Percentiles rank a stretch among this genome's conserved stretches.
Conservation (phyloP, 2,888 invertebrate species). For the Ischnura elegans region DNA sequence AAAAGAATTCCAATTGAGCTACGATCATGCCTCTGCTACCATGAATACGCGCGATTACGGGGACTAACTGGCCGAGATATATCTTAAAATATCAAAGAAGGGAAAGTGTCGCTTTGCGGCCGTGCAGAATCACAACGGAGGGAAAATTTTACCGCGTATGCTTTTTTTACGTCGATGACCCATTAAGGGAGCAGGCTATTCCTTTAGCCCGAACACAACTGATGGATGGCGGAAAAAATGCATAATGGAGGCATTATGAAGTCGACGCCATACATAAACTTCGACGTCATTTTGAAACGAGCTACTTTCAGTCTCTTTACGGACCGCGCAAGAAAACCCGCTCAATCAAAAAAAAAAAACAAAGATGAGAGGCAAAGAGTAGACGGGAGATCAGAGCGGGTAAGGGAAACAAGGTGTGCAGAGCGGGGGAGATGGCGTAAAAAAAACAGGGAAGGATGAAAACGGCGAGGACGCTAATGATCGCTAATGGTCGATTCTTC, state of each 20-base stretch:
- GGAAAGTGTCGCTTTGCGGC: conserved; percentile 47
- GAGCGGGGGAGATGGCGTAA: not conserved
- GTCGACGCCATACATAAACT: conserved; percentile 46
- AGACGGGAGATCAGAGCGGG: not conserved
- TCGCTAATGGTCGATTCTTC: conserved; percentile 54
- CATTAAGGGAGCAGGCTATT: conserved; percentile 19
- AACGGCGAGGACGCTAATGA: conserved; percentile 55
- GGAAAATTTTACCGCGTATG: conserved; percentile 15
- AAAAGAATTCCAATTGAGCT: conserved; percentile 32
- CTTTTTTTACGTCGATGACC: conserved; percentile 34
- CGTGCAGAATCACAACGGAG: not conserved
- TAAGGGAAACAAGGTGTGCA: not conserved
- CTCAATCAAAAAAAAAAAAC: not conserved
- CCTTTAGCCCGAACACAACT: not conserved
- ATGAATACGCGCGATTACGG: not conserved
- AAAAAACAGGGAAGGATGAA: not conserved
- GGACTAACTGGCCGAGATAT: conserved; percentile 16
- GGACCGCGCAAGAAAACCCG: conserved; percentile 21
- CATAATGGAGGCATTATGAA: conserved; percentile 47
- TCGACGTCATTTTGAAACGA: conserved; percentile 41
- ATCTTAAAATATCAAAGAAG: conserved; percentile 25
- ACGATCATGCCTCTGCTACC: not conserved
- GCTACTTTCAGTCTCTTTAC: conserved; percentile 43
- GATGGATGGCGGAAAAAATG: conserved; percentile 44
- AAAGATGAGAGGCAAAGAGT: not conserved